These are phyloP conservation scores for Falco punctatus DNA, from an alignment of 2,113 vertebrate species.

Conservation along the genomic window DNA sequence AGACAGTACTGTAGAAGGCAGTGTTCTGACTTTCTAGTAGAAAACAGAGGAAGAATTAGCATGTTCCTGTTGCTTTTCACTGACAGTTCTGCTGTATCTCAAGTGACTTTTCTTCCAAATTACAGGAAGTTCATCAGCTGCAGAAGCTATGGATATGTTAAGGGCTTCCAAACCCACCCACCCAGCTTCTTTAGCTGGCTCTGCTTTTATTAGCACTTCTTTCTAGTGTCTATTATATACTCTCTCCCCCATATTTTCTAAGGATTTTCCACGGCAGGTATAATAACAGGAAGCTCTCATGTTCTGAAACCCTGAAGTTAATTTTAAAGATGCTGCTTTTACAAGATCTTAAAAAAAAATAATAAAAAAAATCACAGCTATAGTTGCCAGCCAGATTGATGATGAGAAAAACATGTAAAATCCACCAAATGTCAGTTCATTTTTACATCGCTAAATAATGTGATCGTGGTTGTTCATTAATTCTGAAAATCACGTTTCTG, in stretches of 20 bases:
- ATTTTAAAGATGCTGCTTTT: constrained; percentile 15
- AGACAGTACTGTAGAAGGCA: background rate
- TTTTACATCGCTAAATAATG: background rate
- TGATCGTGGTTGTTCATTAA: background rate
- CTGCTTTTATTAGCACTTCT: constrained; percentile 33
- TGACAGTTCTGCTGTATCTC: background rate
- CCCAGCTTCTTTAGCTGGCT: background rate
- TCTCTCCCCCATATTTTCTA: background rate
- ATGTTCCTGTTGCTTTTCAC: background rate
- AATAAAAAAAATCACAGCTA: background rate
- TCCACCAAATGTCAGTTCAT: background rate
- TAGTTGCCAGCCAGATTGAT: constrained; percentile 4
- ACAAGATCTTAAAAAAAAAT: background rate
- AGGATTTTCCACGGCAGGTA: constrained; percentile 12
- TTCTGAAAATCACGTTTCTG: background rate
- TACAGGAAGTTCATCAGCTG: constrained; percentile 7
- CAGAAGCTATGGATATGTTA: background rate
- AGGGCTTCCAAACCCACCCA: constrained; percentile 17
- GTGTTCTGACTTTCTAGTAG: background rate
- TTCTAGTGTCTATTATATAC: background rate
- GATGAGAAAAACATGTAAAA: background rate
- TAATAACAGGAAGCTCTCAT: constrained; percentile 19
- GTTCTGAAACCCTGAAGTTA: background rate
- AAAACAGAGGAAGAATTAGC: background rate
- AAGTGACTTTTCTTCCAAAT: constrained; percentile 2